These are phyloP conservation scores for Phania funesta DNA, from an alignment of 2,888 invertebrate genomes.

Conservation along the genomic window DNA sequence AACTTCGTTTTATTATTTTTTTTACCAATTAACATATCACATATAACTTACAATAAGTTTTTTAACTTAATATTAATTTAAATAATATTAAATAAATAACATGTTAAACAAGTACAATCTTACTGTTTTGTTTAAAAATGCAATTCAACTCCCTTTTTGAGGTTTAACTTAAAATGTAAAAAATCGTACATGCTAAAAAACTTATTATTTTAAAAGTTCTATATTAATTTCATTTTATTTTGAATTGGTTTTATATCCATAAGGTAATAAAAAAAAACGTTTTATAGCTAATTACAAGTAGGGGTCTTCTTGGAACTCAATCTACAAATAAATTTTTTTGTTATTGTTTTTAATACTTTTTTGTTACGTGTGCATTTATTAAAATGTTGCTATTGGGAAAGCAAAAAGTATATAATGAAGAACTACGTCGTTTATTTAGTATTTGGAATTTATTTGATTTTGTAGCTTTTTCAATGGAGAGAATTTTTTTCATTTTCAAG, in stretches of 20 bases:
- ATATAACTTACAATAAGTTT: constrained; percentile 47
- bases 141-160: constrained; percentile 38
- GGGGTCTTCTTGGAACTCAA: neutral
- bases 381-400: neutral
- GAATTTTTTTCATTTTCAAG: neutral
- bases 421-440: neutral
- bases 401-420: neutral
- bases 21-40: constrained; percentile 63
- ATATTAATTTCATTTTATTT: constrained; percentile 11
- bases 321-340: neutral
- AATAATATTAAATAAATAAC: constrained; percentile 23
- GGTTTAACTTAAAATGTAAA: constrained; percentile 26
- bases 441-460: too few species aligned
- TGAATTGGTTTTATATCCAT: neutral
- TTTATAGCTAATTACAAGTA: neutral
- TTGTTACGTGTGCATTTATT: too few species aligned
- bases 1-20: constrained; percentile 6
- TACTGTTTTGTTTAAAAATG: constrained; percentile 50
- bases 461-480: too few species aligned
- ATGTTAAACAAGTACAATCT: constrained; percentile 30
- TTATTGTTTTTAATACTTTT: constrained; percentile 2
- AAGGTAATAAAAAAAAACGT: constrained; percentile 32
- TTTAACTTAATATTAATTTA: constrained; percentile 24
- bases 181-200: constrained; percentile 9
- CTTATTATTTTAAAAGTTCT: constrained; percentile 52